phyloP scores from a whole-genome alignment of 2,888 invertebrate species.

The Mamestra brassicae region DNA sequence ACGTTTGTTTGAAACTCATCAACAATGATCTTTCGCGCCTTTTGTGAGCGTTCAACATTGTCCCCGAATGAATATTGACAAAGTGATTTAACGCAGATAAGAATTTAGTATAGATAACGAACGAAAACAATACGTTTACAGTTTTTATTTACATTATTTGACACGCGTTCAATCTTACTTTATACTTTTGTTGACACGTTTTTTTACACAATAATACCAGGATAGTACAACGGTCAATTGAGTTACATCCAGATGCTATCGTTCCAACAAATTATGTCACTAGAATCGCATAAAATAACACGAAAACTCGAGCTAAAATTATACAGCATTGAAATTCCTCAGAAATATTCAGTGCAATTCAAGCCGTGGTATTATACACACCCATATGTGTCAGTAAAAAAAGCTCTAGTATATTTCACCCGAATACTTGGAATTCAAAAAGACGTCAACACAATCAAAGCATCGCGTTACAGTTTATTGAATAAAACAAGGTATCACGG shows the following conservation, averaged over 20 bases:
- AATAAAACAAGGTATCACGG: conserved; percentile 38
- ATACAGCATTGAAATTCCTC: conserved; percentile 7
- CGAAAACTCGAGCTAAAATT: conserved; percentile 5
- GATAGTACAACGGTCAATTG: not conserved
- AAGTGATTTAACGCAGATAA: conserved; percentile 40
- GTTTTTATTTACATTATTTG: conserved; percentile 42
- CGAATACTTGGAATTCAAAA: conserved; percentile 42
- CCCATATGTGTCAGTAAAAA: conserved; percentile 50
- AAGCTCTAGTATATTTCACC: conserved; percentile 51
- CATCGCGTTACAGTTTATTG: conserved; percentile 35
- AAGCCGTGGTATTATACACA: conserved; percentile 13
- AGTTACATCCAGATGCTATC: conserved; percentile 8
- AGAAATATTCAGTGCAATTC: not conserved
- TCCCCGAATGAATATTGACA: conserved; percentile 40
- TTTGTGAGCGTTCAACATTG: conserved; percentile 29
- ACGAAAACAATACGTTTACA: conserved; percentile 5
- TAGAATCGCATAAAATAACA: conserved; percentile 6
- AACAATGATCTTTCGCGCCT: conserved; percentile 45
- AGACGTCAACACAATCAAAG: conserved; percentile 43
- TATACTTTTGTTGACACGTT: conserved; percentile 10
- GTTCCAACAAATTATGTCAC: not conserved
- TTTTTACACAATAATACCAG: conserved; percentile 1
- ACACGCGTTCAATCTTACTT: conserved; percentile 10
- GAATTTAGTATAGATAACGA: conserved; percentile 36
- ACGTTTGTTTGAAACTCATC: conserved; percentile 26